Percentiles rank a stretch among this genome's conserved stretches.
These are phyloP conservation scores for Alviniconcha strummeri DNA, from an alignment of 2,888 invertebrate species.

Conservation along the genomic window DNA sequence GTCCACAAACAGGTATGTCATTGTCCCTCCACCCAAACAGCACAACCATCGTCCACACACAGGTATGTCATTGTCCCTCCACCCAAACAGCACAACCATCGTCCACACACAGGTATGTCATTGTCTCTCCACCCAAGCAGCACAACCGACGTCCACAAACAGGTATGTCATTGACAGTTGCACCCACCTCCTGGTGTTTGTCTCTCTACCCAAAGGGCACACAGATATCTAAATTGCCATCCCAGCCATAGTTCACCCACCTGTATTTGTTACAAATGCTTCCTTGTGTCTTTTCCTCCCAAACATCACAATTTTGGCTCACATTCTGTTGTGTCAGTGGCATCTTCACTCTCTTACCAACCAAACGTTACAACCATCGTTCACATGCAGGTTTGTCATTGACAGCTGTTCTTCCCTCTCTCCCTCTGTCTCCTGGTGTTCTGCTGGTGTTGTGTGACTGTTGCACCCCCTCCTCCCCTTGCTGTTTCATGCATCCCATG, in stretches of 20 bases:
- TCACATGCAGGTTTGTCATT: background rate
- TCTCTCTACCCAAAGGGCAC: background rate
- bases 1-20: background rate
- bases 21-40: background rate
- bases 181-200: too few species aligned
- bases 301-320: background rate
- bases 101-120: background rate
- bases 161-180: too few species aligned
- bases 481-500: background rate
- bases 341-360: background rate
- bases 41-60: background rate
- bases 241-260: too few species aligned
- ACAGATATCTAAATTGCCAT: too few species aligned
- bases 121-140: too few species aligned
- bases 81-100: background rate
- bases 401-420: background rate
- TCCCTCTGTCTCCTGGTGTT: background rate
- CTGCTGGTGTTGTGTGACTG: too few species aligned
- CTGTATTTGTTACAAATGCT: too few species aligned
- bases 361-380: conserved; percentile 1
- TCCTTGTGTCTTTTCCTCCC: too few species aligned
- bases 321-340: background rate
- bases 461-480: background rate
- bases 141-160: too few species aligned
- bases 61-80: background rate